Percentiles rank a stretch among this genome's conserved stretches.
Evolutionary conservation across 92 coral and sea anemone species (phyloP).

Genomic region (Parazoanthus swiftii): DNA sequence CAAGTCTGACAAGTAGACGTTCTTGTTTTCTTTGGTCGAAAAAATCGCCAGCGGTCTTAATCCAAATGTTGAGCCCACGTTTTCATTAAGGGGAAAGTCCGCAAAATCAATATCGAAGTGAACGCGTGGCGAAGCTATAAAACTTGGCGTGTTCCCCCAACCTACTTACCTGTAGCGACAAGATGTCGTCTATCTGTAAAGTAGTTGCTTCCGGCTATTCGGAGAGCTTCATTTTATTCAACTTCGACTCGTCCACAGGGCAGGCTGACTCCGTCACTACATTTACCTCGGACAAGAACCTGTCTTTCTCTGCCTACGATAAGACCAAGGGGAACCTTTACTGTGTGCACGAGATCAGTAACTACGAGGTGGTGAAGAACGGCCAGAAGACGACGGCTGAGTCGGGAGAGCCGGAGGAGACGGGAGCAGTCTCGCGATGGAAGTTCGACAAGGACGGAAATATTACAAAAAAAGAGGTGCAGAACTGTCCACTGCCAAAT

Average conservation of each 20-base stretch:
- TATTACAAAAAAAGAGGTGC: conserved; percentile 19
- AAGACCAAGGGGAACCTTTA: conserved; percentile 15
- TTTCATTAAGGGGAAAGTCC: neutral
- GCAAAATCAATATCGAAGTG: neutral
- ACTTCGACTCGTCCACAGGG: neutral
- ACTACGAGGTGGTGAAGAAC: neutral
- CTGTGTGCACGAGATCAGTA: conserved; percentile 8
- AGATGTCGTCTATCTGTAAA: neutral
- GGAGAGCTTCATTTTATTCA: conserved; percentile 8
- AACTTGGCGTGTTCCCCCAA: too few species aligned
- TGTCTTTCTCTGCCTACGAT: conserved; percentile 5
- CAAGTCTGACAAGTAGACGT: too few species aligned
- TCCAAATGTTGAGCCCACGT: neutral
- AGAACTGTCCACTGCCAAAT: neutral
- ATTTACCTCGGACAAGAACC: conserved; percentile 17
- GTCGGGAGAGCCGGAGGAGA: neutral
- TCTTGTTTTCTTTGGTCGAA: too few species aligned
- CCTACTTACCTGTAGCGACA: too few species aligned
- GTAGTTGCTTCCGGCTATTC: conserved; percentile 15
- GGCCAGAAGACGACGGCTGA: neutral
- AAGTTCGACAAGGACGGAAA: neutral
- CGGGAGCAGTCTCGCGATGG: conserved; percentile 23
- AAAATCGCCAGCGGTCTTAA: too few species aligned
- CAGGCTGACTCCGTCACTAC: neutral
- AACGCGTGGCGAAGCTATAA: neutral